Conservation (phyloP, 1,140 invertebrate species). For the Diuraphis noxia region DNA sequence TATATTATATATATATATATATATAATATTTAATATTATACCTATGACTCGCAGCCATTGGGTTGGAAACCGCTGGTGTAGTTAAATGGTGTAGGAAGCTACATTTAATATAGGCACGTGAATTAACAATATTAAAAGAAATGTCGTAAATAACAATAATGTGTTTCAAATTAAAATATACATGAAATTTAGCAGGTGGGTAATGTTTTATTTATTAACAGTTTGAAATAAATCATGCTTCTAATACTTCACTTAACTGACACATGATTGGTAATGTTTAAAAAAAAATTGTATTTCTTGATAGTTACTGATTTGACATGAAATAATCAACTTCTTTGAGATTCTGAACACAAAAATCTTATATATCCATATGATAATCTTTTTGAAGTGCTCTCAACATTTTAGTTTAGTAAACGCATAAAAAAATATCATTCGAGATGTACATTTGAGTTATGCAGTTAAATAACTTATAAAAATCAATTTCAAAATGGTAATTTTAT, state of each 20-base stretch:
- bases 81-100: too few species aligned
- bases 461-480: neutral
- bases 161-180: neutral
- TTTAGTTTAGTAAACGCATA: neutral
- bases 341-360: neutral
- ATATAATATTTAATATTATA: too few species aligned
- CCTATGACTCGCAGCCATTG: too few species aligned
- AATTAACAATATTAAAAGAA: neutral
- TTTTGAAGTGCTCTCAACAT: neutral
- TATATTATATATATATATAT: too few species aligned
- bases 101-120: neutral
- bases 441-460: neutral
- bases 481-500: neutral
- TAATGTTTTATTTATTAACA: too few species aligned
- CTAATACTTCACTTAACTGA: neutral
- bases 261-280: neutral
- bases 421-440: neutral
- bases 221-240: neutral
- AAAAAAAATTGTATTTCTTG: neutral
- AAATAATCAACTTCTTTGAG: neutral
- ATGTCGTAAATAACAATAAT: neutral
- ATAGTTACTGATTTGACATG: neutral
- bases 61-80: too few species aligned
- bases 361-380: neutral
- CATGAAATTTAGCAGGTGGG: neutral